A percentile compares a stretch with the other conserved stretches of the same genome.
Conservation (phyloP, 2,113 vertebrate genomes). For the Leiothrix lutea region DNA sequence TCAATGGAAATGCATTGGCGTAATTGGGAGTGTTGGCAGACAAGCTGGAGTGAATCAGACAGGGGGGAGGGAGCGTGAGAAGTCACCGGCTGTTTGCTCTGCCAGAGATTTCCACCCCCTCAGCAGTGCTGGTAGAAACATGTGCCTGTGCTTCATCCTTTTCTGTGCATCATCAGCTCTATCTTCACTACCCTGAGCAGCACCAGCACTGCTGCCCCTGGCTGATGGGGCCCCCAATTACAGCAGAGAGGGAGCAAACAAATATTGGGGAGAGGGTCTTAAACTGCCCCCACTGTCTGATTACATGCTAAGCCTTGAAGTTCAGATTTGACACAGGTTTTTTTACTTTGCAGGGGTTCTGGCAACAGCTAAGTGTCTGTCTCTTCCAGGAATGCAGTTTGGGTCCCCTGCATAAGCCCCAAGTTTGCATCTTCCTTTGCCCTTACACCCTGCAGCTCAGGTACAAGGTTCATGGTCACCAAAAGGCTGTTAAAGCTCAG, state of each 20-base stretch:
- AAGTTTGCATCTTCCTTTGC: background rate
- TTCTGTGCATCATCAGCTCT: background rate
- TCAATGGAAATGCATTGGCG: background rate
- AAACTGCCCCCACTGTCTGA: background rate
- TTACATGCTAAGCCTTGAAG: background rate
- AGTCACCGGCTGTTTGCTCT: conserved; percentile 40
- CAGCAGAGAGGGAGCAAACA: background rate
- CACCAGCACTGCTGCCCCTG: fast-evolving
- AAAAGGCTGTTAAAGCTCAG: background rate
- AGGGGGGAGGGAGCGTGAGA: background rate
- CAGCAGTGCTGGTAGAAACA: background rate
- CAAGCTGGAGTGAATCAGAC: conserved; percentile 32
- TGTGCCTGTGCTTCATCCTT: background rate
- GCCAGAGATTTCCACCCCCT: conserved; percentile 50
- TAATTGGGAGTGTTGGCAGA: conserved; percentile 11
- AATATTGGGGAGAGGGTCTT: background rate
- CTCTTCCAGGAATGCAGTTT: background rate
- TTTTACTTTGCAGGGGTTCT: background rate
- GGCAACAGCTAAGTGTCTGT: background rate
- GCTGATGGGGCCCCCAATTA: background rate
- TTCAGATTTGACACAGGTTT: background rate
- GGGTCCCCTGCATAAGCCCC: background rate
- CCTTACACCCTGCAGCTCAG: background rate
- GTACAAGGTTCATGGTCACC: background rate
- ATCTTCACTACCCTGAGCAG: background rate